These are phyloP conservation scores for Agrochola lota DNA, from an alignment of 2,888 invertebrate species.

Conservation along the genomic window DNA sequence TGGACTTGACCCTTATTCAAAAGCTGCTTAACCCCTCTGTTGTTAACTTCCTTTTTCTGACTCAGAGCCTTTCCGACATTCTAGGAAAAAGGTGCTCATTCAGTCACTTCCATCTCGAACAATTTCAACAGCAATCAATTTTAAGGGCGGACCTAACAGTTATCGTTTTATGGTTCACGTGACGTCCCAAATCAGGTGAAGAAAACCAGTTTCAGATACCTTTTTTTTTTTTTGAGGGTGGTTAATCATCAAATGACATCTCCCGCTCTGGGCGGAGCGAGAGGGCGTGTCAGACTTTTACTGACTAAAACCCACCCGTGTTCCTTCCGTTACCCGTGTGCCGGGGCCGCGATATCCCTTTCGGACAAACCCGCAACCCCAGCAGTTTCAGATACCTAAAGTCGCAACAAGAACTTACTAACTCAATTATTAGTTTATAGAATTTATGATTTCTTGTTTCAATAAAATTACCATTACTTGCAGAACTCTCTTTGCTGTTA, in stretches of 20 bases:
- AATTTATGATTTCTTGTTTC: conserved; percentile 26
- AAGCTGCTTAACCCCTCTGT: conserved; percentile 28
- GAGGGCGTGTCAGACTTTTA: too few species aligned
- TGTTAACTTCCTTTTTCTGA: conserved; percentile 38
- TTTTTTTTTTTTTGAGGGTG: too few species aligned
- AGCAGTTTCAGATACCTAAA: background rate
- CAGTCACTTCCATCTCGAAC: conserved; percentile 1
- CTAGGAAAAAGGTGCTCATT: conserved; percentile 19
- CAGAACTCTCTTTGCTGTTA: conserved; percentile 15
- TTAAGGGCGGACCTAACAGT: background rate
- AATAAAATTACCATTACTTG: conserved; percentile 24
- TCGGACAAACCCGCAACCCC: too few species aligned
- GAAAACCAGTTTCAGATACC: too few species aligned
- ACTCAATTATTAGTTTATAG: conserved; percentile 18
- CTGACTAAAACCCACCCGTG: too few species aligned
- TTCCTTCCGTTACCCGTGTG: too few species aligned
- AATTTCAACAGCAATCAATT: conserved; percentile 12
- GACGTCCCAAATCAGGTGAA: too few species aligned
- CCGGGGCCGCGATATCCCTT: too few species aligned
- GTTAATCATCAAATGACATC: too few species aligned
- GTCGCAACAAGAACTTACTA: conserved; percentile 12
- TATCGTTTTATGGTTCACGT: background rate
- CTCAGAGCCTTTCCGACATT: conserved; percentile 7
- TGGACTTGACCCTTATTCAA: conserved; percentile 39
- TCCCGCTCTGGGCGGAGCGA: too few species aligned